phyloP scores from a whole-genome alignment of 2,797 vertebrate species.

The Acrossocheilus wenchowensis region DNA sequence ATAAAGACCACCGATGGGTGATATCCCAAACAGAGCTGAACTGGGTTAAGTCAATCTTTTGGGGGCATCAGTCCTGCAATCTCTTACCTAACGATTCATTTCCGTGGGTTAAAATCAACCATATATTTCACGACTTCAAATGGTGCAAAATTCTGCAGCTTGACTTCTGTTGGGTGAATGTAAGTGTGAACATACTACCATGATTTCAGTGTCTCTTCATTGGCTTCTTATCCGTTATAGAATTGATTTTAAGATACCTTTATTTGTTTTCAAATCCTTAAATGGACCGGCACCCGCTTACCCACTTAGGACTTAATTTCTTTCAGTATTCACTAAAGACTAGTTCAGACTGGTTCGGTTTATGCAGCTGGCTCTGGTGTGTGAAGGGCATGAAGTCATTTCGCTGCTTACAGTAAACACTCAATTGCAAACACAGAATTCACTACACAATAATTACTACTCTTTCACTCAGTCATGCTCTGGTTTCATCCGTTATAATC shows the following conservation, averaged over 20 bases:
- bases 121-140: too few relatives aligned
- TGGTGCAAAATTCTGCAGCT: too few relatives aligned
- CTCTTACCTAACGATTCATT: neutral
- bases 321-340: neutral
- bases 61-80: neutral
- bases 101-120: too few relatives aligned
- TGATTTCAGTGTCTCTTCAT: too few relatives aligned
- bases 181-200: too few relatives aligned
- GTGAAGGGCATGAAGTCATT: neutral
- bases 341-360: too few relatives aligned
- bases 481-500: neutral
- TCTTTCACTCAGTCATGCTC: neutral
- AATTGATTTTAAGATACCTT: too few relatives aligned
- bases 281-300: too few relatives aligned
- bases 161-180: too few relatives aligned
- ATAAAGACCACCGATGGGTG: too few relatives aligned
- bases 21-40: neutral
- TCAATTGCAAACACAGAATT: neutral
- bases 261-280: too few relatives aligned
- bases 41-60: neutral
- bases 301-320: neutral
- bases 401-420: neutral
- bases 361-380: neutral
- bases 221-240: too few relatives aligned
- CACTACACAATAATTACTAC: neutral